A percentile compares a stretch with the other conserved stretches of the same genome.
Conservation (phyloP, 2,888 invertebrate species). For the Hyalella azteca region DNA sequence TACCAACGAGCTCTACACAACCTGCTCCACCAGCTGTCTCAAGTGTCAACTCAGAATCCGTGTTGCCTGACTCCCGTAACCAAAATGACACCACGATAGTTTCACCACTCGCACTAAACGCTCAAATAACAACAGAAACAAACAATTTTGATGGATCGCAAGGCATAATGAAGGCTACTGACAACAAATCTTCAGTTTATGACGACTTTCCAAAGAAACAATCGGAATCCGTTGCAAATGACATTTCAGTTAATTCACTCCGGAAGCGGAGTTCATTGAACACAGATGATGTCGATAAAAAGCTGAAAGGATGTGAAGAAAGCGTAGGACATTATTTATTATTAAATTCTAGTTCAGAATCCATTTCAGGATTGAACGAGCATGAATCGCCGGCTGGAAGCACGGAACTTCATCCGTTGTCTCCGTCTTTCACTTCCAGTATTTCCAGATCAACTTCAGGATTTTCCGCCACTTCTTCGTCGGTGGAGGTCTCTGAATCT, state of each 20-base stretch:
- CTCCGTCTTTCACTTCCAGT: slow-evolving; percentile 25
- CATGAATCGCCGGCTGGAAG: slow-evolving; percentile 25
- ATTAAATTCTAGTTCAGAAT: slow-evolving; percentile 28
- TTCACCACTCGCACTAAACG: too few relatives aligned
- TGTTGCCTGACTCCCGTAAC: not conserved
- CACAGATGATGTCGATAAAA: not conserved
- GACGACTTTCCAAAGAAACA: too few relatives aligned
- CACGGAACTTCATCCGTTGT: not conserved
- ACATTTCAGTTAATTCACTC: not conserved
- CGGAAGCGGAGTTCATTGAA: not conserved
- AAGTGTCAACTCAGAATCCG: not conserved
- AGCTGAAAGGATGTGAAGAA: not conserved
- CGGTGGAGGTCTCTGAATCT: slow-evolving; percentile 8
- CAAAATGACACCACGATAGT: too few relatives aligned
- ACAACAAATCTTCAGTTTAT: too few relatives aligned
- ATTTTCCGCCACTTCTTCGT: slow-evolving; percentile 26
- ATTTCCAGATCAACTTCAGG: slow-evolving; percentile 24
- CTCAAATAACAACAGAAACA: too few relatives aligned
- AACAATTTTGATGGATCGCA: too few relatives aligned
- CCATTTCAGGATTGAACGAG: not conserved
- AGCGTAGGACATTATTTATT: not conserved
- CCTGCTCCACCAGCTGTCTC: not conserved
- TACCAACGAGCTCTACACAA: not conserved
- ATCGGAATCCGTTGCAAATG: not conserved
- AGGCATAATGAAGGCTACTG: too few relatives aligned